Percentiles rank a stretch among this genome's conserved stretches.
These are phyloP conservation scores for Erpobdella octoculata DNA, from an alignment of 2,888 invertebrate genomes.

Conservation along the genomic window DNA sequence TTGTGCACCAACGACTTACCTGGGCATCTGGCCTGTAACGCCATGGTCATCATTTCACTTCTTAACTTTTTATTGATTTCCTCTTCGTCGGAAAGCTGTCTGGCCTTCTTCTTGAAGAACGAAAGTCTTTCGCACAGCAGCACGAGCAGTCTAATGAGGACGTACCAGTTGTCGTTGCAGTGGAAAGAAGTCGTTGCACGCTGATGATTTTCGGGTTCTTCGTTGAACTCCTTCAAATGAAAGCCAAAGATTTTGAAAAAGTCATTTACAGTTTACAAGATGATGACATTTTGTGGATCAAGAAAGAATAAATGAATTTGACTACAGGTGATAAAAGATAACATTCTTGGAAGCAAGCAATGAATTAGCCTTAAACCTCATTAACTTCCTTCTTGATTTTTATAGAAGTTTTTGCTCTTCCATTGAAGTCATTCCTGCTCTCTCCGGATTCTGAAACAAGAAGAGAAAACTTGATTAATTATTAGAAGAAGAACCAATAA, in stretches of 20 bases:
- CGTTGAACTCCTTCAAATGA: not conserved
- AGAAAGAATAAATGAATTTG: too few relatives aligned
- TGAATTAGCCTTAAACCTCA: too few relatives aligned
- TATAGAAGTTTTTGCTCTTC: not conserved
- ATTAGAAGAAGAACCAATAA: too few relatives aligned
- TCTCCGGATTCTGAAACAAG: too few relatives aligned
- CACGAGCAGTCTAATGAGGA: constrained; percentile 20
- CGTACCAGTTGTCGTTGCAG: constrained; percentile 32
- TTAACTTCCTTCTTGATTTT: too few relatives aligned
- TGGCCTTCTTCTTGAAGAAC: constrained; percentile 7
- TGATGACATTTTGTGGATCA: too few relatives aligned
- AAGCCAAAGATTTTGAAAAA: not conserved
- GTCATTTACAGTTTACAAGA: not conserved
- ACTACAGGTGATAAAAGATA: too few relatives aligned
- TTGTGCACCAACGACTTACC: not conserved
- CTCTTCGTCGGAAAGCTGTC: constrained; percentile 18
- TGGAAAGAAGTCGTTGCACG: too few relatives aligned
- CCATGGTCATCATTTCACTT: not conserved
- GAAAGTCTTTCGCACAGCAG: constrained; percentile 26
- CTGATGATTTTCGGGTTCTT: too few relatives aligned
- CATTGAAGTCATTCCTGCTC: not conserved
- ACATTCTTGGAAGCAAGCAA: too few relatives aligned
- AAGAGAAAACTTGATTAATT: too few relatives aligned
- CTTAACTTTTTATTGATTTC: not conserved
- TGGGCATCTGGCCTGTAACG: constrained; percentile 7